These are phyloP conservation scores for Operophtera brumata DNA, from an alignment of 2,888 invertebrate genomes.

Conservation along the genomic window DNA sequence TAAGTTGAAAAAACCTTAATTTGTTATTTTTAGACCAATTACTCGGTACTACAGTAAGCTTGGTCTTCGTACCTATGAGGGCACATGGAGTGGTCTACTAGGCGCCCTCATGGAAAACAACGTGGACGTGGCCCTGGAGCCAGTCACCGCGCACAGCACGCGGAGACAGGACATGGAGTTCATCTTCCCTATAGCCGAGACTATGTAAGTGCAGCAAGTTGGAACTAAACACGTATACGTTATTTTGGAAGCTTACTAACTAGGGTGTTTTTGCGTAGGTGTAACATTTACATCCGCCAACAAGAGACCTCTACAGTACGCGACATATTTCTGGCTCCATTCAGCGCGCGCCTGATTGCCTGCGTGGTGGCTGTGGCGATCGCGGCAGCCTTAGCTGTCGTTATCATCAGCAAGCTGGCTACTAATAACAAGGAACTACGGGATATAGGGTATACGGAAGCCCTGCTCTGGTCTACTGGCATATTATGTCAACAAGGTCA, in stretches of 20 bases:
- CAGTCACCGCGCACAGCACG: slow-evolving; percentile 77
- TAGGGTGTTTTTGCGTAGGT: slow-evolving; percentile 55
- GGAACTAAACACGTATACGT: no score
- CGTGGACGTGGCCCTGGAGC: slow-evolving; percentile 82
- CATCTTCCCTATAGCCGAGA: slow-evolving; percentile 82
- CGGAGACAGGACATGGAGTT: slow-evolving; percentile 80
- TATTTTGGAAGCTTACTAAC: no score
- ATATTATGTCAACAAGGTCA: slow-evolving; percentile 84
- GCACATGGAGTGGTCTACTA: slow-evolving; percentile 82
- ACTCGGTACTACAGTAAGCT: slow-evolving; percentile 63
- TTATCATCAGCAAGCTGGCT: slow-evolving; percentile 71
- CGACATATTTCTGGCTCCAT: slow-evolving; percentile 83
- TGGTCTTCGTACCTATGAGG: slow-evolving; percentile 74
- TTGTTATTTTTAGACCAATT: slow-evolving; percentile 42
- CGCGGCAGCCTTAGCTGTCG: slow-evolving; percentile 72
- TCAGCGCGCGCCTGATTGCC: slow-evolving; percentile 75
- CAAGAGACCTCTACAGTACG: slow-evolving; percentile 82
- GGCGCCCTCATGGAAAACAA: slow-evolving; percentile 79
- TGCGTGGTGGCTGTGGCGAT: slow-evolving; percentile 78
- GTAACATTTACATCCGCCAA: slow-evolving; percentile 83
- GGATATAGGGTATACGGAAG: slow-evolving; percentile 73
- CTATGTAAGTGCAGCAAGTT: slow-evolving; percentile 37
- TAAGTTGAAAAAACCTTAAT: no score
- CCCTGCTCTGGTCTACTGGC: slow-evolving; percentile 82
- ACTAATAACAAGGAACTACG: slow-evolving; percentile 55